Conservation (phyloP, 2,113 vertebrate species). For the Anser cygnoides region DNA sequence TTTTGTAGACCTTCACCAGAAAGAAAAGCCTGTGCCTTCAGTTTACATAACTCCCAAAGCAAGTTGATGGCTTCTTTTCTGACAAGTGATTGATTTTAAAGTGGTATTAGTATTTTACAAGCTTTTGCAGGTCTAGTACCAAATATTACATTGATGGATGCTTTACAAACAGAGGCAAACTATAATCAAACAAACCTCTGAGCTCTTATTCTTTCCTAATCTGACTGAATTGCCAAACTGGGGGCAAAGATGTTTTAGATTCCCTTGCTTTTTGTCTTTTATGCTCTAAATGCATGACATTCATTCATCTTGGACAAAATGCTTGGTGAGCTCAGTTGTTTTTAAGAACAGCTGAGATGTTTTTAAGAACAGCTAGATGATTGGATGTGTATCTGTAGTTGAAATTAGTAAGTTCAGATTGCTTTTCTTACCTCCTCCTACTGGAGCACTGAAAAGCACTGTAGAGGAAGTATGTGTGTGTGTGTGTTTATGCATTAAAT, state of each 20-base stretch:
- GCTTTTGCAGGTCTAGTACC: neutral
- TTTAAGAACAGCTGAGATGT: neutral
- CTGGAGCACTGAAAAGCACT: neutral
- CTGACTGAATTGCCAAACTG: neutral
- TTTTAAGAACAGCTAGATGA: neutral
- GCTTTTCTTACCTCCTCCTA: neutral
- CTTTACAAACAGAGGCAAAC: neutral
- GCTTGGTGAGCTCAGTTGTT: neutral
- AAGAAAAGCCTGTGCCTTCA: neutral
- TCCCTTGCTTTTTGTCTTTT: neutral
- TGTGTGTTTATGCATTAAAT: neutral
- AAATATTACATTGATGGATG: neutral
- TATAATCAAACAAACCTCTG: neutral
- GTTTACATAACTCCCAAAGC: neutral
- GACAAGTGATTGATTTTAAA: neutral
- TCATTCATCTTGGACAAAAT: neutral
- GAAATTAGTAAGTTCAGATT: neutral
- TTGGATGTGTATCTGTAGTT: neutral
- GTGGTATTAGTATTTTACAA: neutral
- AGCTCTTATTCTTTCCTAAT: neutral
- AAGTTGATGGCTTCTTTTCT: neutral
- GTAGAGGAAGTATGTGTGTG: neutral
- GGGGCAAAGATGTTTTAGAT: neutral
- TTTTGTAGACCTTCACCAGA: neutral
- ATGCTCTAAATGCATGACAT: neutral